A percentile compares a stretch with the other conserved stretches of the same genome.
phyloP scores from a whole-genome alignment of 2,113 vertebrate species.

The Nycticebus coucang region DNA sequence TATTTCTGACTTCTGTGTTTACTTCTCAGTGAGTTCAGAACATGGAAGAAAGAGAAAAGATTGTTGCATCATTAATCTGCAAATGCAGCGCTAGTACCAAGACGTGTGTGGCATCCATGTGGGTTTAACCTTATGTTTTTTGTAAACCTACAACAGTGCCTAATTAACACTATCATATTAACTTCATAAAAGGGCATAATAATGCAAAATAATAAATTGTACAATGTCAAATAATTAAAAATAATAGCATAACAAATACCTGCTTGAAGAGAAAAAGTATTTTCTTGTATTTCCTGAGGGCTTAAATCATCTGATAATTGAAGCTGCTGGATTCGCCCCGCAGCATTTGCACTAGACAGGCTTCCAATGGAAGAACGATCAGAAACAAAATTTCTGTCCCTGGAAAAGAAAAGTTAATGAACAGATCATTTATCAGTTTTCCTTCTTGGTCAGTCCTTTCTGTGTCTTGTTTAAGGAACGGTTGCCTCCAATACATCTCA shows the following conservation, averaged over 20 bases:
- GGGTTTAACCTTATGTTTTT: not conserved
- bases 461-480: not conserved
- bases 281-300: conserved; percentile 88
- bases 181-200: not conserved
- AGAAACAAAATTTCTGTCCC: conserved; percentile 88
- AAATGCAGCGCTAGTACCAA: not conserved
- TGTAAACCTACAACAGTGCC: not conserved
- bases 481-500: not conserved
- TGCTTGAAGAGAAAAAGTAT: conserved; percentile 88
- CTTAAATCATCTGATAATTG: conserved; percentile 86
- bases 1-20: not conserved
- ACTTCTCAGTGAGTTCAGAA: not conserved
- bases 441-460: not conserved
- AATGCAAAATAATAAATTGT: not conserved
- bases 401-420: conserved; percentile 68
- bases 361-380: conserved; percentile 88
- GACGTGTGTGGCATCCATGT: not conserved
- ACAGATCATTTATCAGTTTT: not conserved
- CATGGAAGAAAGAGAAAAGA: not conserved
- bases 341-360: conserved; percentile 89
- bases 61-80: not conserved
- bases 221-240: not conserved
- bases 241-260: conserved; percentile 78
- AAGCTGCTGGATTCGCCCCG: conserved; percentile 86
- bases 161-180: not conserved